These are phyloP conservation scores for Amphiprion percula DNA, from an alignment of 2,113 vertebrate genomes.

Conservation along the genomic window DNA sequence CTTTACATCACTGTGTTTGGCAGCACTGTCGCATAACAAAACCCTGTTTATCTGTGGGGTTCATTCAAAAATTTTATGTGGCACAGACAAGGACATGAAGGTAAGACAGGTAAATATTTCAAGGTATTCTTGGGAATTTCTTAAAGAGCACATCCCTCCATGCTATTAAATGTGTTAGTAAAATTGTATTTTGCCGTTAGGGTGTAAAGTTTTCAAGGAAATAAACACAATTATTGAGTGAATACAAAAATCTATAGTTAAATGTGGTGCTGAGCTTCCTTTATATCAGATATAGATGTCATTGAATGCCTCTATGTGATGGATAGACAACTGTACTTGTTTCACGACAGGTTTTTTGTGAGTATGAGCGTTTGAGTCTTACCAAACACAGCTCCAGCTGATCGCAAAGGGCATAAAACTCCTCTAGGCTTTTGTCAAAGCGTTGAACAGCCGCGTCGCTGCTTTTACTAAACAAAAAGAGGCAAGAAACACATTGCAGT, in stretches of 20 bases:
- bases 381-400: constrained; percentile 95
- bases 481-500: neutral
- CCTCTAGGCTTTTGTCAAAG: constrained; percentile 95
- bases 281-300: too few relatives aligned
- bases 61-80: too few relatives aligned
- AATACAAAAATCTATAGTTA: neutral
- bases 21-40: neutral
- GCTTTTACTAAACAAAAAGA: constrained; percentile 84
- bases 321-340: neutral
- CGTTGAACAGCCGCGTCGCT: constrained; percentile 89
- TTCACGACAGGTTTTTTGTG: neutral
- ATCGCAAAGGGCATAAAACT: constrained; percentile 96
- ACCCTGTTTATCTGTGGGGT: neutral
- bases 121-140: neutral
- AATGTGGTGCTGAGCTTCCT: neutral
- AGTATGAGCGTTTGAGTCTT: constrained; percentile 27
- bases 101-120: neutral
- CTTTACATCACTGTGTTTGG: too few relatives aligned
- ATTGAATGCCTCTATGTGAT: neutral
- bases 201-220: neutral
- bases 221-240: neutral
- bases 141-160: neutral
- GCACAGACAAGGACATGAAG: too few relatives aligned
- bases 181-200: neutral
- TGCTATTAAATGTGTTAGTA: too few relatives aligned